A percentile compares a stretch with the other conserved stretches of the same genome.
phyloP scores from a whole-genome alignment of 37 sponge, comb jelly and placozoan genomes.

The Amphimedon queenslandica region DNA sequence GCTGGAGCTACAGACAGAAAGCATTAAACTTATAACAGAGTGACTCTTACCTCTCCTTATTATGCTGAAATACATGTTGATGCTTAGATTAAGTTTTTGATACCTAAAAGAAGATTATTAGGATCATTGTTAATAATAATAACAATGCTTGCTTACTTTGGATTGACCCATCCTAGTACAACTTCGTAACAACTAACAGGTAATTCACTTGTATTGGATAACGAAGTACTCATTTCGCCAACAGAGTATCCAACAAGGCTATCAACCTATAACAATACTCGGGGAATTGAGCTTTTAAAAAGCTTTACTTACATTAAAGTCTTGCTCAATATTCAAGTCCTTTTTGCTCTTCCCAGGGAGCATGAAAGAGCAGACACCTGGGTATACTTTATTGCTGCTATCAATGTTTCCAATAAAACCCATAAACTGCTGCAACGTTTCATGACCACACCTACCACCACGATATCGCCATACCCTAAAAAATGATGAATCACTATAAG shows the following conservation, averaged over 20 bases:
- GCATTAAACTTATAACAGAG: neutral
- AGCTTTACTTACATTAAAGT: too few species aligned
- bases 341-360: too few species aligned
- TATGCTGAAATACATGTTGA: neutral
- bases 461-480: slow-evolving; percentile 82
- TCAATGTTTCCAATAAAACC: slow-evolving; percentile 42
- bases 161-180: slow-evolving; percentile 74
- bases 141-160: slow-evolving; percentile 32
- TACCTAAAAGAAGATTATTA: neutral
- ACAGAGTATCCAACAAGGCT: slow-evolving; percentile 76
- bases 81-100: neutral
- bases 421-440: slow-evolving; percentile 86
- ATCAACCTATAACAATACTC: slow-evolving; percentile 31
- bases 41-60: neutral
- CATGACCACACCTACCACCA: slow-evolving; percentile 76
- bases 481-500: too few species aligned
- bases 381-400: slow-evolving; percentile 2
- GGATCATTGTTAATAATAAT: neutral
- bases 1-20: slow-evolving; percentile 40
- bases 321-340: too few species aligned
- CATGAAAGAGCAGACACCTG: slow-evolving; percentile 51
- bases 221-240: slow-evolving; percentile 41
- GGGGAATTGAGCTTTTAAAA: too few species aligned
- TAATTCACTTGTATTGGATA: too few species aligned
- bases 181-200: slow-evolving; percentile 48